Evolutionary conservation across 1,140 invertebrate species (phyloP), one percentile per base, ranked within the genome.

Genomic region (Drosophila sproati): DNA sequence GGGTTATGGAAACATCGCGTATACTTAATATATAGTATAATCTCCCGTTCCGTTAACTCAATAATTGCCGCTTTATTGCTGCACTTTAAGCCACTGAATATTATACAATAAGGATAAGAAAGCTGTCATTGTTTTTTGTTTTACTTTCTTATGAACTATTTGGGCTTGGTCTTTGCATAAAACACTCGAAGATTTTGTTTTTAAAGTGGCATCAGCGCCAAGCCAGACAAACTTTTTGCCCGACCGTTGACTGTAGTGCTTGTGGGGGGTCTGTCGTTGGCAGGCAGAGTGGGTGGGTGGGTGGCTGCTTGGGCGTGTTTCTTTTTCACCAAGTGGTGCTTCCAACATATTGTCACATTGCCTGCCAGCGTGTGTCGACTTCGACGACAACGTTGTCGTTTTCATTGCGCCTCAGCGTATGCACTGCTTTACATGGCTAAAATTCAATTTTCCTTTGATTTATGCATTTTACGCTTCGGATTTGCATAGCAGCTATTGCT

Each of bases 391-490:
- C 45, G 39, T 37, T 29, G 55, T 51, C 52, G 59, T 29, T 29
- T 48, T 51, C 59, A 54, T 34, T 67, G 66, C 48, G 74, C 56
- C 35, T 56, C 52, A 51, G 60, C 63, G 60, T 66, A 55, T 85
- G 66, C 68, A 71, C 20, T 69, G 77, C 56, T 68, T 78, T 78
- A 70, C 73, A 82, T 72, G 76, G 67, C 73, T 83, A 63, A 80
- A 87, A 87, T 87, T 87, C 83, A 87, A 87, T 87, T 87, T 87
- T 67, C 57, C 71, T 80, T 88, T 88, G 85, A 88, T 88, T 88
- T 88, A 89, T 88, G 85, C 85, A 88, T 82, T 87, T 82, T 88
- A 39, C 72, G 62, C 73, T 37, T 57, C 69, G 56, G 69, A 88
- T 80, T 77, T 68, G 50, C 71, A 77, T 64, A 75, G 62, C 63